Evolutionary conservation across 2,113 vertebrate genomes (phyloP).

Genomic region (Syrmaticus mikado): DNA sequence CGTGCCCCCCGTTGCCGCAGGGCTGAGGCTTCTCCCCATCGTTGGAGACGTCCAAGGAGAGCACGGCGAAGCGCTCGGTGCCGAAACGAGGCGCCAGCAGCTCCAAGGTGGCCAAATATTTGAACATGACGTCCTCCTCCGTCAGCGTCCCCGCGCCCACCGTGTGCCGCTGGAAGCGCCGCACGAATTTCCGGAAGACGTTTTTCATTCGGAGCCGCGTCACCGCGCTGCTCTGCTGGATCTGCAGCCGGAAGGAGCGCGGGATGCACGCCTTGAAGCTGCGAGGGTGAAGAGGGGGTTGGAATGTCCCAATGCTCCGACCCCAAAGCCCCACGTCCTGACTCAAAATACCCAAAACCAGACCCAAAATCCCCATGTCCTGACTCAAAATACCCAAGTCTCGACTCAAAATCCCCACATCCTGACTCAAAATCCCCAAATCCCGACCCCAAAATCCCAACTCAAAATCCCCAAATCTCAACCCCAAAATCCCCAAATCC

Average conservation of each 20-base stretch:
- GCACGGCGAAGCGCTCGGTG: constrained; percentile 74
- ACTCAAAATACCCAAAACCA: no score
- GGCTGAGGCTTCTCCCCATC: constrained; percentile 70
- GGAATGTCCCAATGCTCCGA: not conserved
- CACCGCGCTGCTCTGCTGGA: constrained; percentile 81
- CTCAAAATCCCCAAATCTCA: no score
- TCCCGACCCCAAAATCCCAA: no score
- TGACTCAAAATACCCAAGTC: no score
- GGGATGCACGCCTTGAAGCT: constrained; percentile 92
- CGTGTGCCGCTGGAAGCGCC: constrained; percentile 85
- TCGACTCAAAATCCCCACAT: no score
- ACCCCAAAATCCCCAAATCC: no score
- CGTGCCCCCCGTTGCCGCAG: constrained; percentile 11
- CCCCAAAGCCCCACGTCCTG: no score
- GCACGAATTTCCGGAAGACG: constrained; percentile 86
- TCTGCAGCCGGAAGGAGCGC: constrained; percentile 83
- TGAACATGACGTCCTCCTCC: constrained; percentile 86
- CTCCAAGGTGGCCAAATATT: constrained; percentile 91
- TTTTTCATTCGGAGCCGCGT: constrained; percentile 83
- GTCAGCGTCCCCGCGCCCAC: constrained; percentile 76
- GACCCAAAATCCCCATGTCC: no score
- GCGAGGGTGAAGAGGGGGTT: not conserved
- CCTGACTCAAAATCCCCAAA: no score
- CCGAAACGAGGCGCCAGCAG: constrained; percentile 84
- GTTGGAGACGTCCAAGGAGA: constrained; percentile 63